Percentiles rank a stretch among this genome's conserved stretches.
Conservation (phyloP, 2,113 vertebrate genomes). For the Engystomops pustulosus region DNA sequence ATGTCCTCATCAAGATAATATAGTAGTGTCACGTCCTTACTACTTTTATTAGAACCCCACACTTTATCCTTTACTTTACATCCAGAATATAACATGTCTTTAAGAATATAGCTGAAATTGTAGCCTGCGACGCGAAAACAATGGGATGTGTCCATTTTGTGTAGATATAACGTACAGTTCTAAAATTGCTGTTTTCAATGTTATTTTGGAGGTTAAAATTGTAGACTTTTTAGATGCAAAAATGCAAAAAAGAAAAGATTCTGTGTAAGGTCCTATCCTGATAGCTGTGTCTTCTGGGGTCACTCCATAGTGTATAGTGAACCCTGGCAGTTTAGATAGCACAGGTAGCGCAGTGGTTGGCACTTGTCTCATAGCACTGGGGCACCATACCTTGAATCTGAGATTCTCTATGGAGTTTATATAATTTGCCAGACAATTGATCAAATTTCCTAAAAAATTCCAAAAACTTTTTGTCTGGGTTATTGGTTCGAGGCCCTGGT, state of each 20-base stretch:
- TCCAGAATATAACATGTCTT: conserved; percentile 1
- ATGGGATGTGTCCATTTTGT: neutral
- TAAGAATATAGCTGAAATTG: conserved; percentile 19
- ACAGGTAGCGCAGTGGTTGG: neutral
- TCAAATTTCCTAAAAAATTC: too few relatives aligned
- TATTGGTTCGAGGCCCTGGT: too few relatives aligned
- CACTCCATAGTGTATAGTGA: too few relatives aligned
- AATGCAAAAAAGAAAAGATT: neutral
- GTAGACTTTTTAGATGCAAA: neutral
- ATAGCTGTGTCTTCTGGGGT: neutral
- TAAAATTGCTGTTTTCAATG: neutral
- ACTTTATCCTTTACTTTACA: conserved; percentile 23
- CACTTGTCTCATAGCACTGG: too few relatives aligned
- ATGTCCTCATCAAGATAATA: conserved; percentile 78
- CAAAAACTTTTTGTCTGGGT: too few relatives aligned
- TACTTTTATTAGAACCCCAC: conserved; percentile 14
- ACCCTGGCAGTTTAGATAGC: neutral
- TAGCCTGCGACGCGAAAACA: neutral
- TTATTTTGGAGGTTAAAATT: neutral
- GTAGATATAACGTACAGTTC: neutral
- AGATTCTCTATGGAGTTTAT: too few relatives aligned
- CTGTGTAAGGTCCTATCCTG: neutral
- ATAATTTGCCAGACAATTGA: too few relatives aligned
- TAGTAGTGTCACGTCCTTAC: conserved; percentile 58
- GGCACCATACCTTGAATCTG: too few relatives aligned